Conservation (phyloP, 2,113 vertebrate genomes). For the Ascaphus truei region DNA sequence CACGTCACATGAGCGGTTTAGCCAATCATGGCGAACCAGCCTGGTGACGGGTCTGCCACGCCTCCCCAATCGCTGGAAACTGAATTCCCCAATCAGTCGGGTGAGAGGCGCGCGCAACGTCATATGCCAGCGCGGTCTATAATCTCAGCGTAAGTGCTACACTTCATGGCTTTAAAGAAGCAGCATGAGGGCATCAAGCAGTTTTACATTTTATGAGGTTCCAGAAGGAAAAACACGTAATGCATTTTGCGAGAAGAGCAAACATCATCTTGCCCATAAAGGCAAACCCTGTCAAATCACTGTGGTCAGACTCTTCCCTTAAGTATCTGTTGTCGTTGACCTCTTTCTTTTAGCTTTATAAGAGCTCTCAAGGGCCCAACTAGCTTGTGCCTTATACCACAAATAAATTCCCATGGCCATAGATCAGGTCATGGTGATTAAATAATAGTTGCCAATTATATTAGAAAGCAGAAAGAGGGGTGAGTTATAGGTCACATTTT, state of each 20-base stretch:
- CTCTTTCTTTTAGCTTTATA: background rate
- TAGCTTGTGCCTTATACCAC: background rate
- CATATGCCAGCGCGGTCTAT: too few relatives aligned
- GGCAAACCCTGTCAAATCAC: background rate
- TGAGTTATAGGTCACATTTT: too few relatives aligned
- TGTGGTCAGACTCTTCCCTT: background rate
- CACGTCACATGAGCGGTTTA: too few relatives aligned
- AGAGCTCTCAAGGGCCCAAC: background rate
- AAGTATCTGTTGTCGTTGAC: background rate
- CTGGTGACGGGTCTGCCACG: too few relatives aligned
- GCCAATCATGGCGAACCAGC: too few relatives aligned
- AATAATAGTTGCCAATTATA: background rate
- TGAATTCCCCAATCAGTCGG: too few relatives aligned
- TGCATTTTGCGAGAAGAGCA: background rate
- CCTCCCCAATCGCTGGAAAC: too few relatives aligned
- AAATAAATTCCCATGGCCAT: background rate
- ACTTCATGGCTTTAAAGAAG: background rate
- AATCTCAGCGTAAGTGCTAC: background rate
- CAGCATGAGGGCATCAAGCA: background rate
- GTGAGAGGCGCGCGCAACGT: too few relatives aligned
- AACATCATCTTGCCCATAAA: conserved; percentile 10
- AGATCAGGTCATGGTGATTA: background rate
- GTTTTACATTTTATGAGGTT: background rate
- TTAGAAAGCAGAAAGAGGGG: too few relatives aligned
- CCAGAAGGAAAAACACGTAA: background rate